Base-by-base conservation (phyloP, 64 coral and sea anemone genomes). In the Pocillopora verrucosa region DNA sequence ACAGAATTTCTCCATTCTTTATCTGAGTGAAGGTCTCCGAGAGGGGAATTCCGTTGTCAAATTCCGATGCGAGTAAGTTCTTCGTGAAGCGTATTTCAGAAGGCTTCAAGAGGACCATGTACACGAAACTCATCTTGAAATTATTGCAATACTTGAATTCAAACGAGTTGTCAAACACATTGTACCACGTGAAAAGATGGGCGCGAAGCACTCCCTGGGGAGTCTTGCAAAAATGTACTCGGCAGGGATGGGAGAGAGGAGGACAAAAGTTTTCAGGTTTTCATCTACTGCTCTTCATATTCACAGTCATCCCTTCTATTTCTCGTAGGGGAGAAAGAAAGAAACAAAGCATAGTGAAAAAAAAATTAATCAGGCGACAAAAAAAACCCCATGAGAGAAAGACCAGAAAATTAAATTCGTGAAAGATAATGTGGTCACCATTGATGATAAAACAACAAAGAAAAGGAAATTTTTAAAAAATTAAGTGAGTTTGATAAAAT, bases 41-140 rank as follows among this genome's bases (percentile, higher is more conserved):
- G 26, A 99, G 80, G 1, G 88, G 94, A 57, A 99, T 93, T 16
- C 90, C 93, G 70, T 95, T 95, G 51, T 99, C 94, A 38, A 99
- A 99, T 72, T 76, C 90, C 4, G 91, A 68, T 35, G 60, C 61
- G 58, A 99, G 64, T 56, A 89, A 35, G 60, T 99, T 95, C 25
- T 91, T 76, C 11, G 94, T 95, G 24, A 99, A 99, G 38, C 79
- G 90, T 83, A 99, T 95, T 84, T 99, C 97, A 63, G 91, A 95
- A 9, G 97, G 97, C 76, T 76, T 99, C 17, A 99, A 83, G 77
- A 99, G 92, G 16, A 99, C 94, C 16, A 95, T 61, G 56, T 95
- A 93, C 10, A 89, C 80, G 36, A 93, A 99, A 77, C 82, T 57
- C 97, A 99, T 99, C 5, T 36, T 78, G 69, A 22, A 37, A 38